Evolutionary conservation across 2,888 invertebrate genomes (phyloP).

Genomic region (Eucera pruinosa): DNA sequence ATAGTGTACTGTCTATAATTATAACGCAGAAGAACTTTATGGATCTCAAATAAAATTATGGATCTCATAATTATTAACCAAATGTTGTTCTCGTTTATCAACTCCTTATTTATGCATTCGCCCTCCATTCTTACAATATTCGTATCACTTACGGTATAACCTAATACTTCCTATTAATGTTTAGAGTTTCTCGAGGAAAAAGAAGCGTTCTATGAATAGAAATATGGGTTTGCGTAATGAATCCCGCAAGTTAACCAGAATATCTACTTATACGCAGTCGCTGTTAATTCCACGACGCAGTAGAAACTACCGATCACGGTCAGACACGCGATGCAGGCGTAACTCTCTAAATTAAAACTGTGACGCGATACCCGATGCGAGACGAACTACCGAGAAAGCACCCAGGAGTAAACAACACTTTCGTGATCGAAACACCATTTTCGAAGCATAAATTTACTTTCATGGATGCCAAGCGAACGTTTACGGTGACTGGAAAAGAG

Average conservation of each 20-base stretch:
- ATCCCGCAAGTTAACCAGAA: slow-evolving; percentile 3
- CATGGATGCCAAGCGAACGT: neutral
- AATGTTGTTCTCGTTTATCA: too few relatives aligned
- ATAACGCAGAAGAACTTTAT: too few relatives aligned
- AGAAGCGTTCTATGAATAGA: neutral
- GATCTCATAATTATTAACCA: too few relatives aligned
- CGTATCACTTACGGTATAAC: too few relatives aligned
- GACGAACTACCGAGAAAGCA: slow-evolving; percentile 1
- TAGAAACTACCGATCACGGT: slow-evolving; percentile 36
- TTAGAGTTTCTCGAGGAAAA: too few relatives aligned
- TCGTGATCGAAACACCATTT: slow-evolving; percentile 1
- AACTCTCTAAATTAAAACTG: slow-evolving; percentile 43
- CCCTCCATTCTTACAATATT: too few relatives aligned
- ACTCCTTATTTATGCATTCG: too few relatives aligned
- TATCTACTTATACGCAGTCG: slow-evolving; percentile 28
- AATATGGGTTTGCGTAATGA: neutral
- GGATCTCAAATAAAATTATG: too few relatives aligned
- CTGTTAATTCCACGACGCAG: slow-evolving; percentile 34
- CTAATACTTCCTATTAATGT: too few relatives aligned
- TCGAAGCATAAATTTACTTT: neutral
- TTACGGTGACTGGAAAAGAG: neutral
- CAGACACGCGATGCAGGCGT: slow-evolving; percentile 41
- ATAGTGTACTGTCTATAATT: too few relatives aligned
- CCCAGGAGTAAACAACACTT: neutral
- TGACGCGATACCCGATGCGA: slow-evolving; percentile 21